These are phyloP conservation scores for Sturnus vulgaris DNA, from an alignment of 2,113 vertebrate species.

Conservation along the genomic window DNA sequence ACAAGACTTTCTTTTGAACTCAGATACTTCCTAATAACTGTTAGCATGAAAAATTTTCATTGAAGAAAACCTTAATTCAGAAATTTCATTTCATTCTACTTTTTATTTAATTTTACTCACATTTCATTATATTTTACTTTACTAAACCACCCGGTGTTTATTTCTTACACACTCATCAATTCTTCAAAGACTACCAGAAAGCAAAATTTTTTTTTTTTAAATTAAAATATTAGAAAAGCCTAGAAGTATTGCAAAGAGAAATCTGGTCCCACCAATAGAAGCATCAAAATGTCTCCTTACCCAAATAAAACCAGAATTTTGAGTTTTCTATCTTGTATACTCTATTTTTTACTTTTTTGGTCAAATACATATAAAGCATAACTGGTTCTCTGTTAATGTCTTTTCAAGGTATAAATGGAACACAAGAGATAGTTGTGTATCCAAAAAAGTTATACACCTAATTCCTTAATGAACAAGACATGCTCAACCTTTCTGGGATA, in stretches of 20 bases:
- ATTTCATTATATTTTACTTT: not conserved
- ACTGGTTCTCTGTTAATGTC: not conserved
- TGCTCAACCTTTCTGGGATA: not conserved
- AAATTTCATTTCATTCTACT: not conserved
- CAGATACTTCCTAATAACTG: not conserved
- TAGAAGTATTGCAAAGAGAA: not conserved
- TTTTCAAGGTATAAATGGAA: not conserved
- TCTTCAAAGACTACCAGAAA: not conserved
- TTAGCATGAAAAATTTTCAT: not conserved
- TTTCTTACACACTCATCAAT: not conserved
- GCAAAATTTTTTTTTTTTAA: not conserved
- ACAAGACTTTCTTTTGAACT: not conserved
- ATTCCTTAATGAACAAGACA: not conserved
- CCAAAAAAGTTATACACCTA: not conserved
- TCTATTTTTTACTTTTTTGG: not conserved
- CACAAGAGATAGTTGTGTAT: not conserved
- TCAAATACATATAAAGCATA: not conserved
- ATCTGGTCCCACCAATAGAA: not conserved
- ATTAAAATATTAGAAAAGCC: accelerated
- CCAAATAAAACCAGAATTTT: not conserved
- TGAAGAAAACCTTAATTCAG: not conserved
- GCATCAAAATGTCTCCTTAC: not conserved
- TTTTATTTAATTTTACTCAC: not conserved
- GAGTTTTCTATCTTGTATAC: not conserved
- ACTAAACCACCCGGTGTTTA: not conserved